Evolutionary conservation across 2,113 vertebrate species (phyloP).

Genomic region (Seriola rivoliana): DNA sequence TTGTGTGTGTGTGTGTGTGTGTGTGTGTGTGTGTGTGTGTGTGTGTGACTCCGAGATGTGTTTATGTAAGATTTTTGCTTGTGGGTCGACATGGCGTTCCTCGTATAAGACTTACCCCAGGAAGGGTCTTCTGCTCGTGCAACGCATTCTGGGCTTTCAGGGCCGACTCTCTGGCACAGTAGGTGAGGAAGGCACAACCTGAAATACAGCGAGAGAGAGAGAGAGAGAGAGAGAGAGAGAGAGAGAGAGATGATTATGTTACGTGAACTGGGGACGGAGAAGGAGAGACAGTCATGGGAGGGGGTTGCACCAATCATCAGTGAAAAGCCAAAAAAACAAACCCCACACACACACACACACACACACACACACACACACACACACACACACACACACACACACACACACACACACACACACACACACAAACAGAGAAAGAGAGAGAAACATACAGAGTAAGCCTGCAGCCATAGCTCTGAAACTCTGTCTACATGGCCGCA

Average conservation of each 20-base stretch:
- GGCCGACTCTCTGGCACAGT: slow-evolving; percentile 93
- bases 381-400: slow-evolving; percentile 21
- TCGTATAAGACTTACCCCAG: slow-evolving; percentile 88
- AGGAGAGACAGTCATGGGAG: slow-evolving; percentile 48
- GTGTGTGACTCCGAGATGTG: slow-evolving; percentile 22
- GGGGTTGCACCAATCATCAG: slow-evolving; percentile 57
- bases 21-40: slow-evolving; percentile 23
- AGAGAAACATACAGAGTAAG: slow-evolving; percentile 35
- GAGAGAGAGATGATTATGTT: slow-evolving; percentile 61
- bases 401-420: slow-evolving; percentile 35
- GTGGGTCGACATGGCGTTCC: slow-evolving; percentile 39
- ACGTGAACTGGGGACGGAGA: slow-evolving; percentile 51
- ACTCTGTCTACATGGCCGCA: slow-evolving; percentile 65
- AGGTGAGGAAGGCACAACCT: slow-evolving; percentile 96
- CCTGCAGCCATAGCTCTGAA: slow-evolving; percentile 70
- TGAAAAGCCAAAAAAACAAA: slow-evolving; percentile 54
- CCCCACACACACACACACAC: slow-evolving; percentile 38
- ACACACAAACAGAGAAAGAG: slow-evolving; percentile 14
- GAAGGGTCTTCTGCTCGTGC: slow-evolving; percentile 93
- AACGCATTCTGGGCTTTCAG: slow-evolving; percentile 93
- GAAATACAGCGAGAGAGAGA: slow-evolving; percentile 44
- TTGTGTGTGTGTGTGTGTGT: slow-evolving; percentile 19
- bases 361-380: slow-evolving; percentile 30
- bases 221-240: slow-evolving; percentile 29
- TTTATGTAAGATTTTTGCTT: slow-evolving; percentile 51